A percentile compares a stretch with the other conserved stretches of the same genome.
Conservation (phyloP, 2,888 invertebrate genomes). For the Elgonia sp. region DNA sequence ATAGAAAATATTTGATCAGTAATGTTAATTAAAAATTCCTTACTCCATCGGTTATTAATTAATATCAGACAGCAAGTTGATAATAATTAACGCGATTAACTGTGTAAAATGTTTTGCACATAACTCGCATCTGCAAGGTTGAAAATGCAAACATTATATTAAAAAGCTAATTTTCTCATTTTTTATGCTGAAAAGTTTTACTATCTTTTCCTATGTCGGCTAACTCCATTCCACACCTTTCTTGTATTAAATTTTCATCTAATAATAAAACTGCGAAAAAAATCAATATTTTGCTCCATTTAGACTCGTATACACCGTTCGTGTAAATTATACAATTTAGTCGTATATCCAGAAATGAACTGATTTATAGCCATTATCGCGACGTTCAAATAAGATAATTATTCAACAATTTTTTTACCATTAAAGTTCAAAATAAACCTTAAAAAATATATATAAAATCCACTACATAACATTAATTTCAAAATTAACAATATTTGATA, state of each 20-base stretch:
- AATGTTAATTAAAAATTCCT: no score
- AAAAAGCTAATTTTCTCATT: constrained; percentile 21
- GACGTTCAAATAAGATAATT: neutral
- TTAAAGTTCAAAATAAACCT: neutral
- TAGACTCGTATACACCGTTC: neutral
- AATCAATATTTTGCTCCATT: constrained; percentile 56
- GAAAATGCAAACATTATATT: constrained; percentile 7
- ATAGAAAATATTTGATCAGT: no score
- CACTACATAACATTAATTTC: no score
- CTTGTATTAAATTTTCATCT: constrained; percentile 63
- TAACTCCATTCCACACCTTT: constrained; percentile 32
- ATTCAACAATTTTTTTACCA: neutral
- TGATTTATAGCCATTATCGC: constrained; percentile 6
- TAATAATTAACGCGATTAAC: constrained; percentile 11
- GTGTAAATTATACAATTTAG: constrained; percentile 48
- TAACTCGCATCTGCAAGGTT: constrained; percentile 11
- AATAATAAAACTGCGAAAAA: constrained; percentile 63
- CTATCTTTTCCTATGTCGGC: constrained; percentile 16
- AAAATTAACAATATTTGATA: no score
- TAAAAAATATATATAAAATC: no score
- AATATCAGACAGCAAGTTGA: no score
- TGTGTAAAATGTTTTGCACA: neutral
- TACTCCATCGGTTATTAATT: neutral
- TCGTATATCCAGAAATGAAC: constrained; percentile 18
- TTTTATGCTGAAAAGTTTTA: constrained; percentile 47